Base-by-base conservation (phyloP, 2,888 invertebrate species). In the Taphrorychus bicolor region DNA sequence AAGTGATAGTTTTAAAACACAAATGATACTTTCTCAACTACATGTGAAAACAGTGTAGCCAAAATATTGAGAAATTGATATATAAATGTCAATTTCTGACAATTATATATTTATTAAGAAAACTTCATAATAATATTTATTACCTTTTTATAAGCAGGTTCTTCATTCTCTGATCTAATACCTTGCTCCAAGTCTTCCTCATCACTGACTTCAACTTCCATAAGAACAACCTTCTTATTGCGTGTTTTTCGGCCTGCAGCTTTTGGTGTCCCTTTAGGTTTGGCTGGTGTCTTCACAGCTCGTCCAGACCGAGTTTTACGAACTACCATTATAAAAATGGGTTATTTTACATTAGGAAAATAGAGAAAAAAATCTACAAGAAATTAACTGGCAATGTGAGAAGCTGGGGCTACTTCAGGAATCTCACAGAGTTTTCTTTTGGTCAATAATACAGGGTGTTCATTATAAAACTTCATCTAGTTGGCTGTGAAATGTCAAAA, bases 231-330 rank as follows among this genome's bases (percentile, higher is more conserved):
- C 74, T 80, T 82, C 77, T 83, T n/a, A n/a, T n/a, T 82, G 69
- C 82, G 76, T 59, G 81, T 77, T 77, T 82, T 81, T 75, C 78
- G 74, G 5, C 75, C 67, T 17, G 74, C 75, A 16, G 79, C 76
- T 58, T 76, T 78, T 3, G 81, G 79, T 19, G 60, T 51, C 49
- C 32, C 63, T 45, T 71, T 62, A 19, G 74, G 56, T 17, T 79
- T 73, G 14, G 77, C 70, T 18, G 80, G 73, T 9, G 78, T 67
- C 65, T 77, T 72, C 3, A 84, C 79, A 2, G 83, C 74, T 72
- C 87, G 83, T 11, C 87, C 85, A 1, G 88, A 88, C 54, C 88
- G 84, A 16, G 88, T 87, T 41, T 86, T 84, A 56, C 87, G 82
- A 32, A 84, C 87, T 87, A 70, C 32, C 5, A 7, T 45, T 14